Percentiles rank a stretch among this genome's conserved stretches.
Conservation (phyloP, 2,888 invertebrate species). For the Slavum lentiscoides region DNA sequence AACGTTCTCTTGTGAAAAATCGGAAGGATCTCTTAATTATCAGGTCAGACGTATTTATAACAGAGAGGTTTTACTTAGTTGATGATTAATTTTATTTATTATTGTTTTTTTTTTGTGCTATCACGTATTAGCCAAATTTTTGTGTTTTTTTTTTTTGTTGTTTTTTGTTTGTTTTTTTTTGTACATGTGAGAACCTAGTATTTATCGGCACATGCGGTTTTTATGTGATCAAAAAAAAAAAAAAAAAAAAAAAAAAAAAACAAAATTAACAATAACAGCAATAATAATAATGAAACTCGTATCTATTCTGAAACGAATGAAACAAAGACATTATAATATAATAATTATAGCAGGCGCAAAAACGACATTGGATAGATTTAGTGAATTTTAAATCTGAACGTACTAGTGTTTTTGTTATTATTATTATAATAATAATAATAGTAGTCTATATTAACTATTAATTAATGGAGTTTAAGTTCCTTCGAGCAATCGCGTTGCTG, state of each 20-base stretch:
- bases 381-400: slow-evolving; percentile 9
- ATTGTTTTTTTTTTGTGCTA: slow-evolving; percentile 24
- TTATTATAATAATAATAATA: slow-evolving; percentile 3
- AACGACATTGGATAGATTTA: slow-evolving; percentile 12
- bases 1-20: slow-evolving; percentile 47
- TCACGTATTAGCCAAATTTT: slow-evolving; percentile 29
- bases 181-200: slow-evolving; percentile 8
- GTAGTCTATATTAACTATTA: slow-evolving; percentile 37
- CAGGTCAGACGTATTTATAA: slow-evolving; percentile 52
- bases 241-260: background rate
- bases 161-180: slow-evolving; percentile 30
- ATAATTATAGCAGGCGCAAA: background rate
- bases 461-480: slow-evolving; percentile 53
- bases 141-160: slow-evolving; percentile 24
- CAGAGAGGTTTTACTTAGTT: slow-evolving; percentile 40
- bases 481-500: slow-evolving; percentile 51
- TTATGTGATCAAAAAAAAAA: slow-evolving; percentile 1
- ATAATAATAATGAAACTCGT: background rate
- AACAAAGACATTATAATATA: background rate
- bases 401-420: slow-evolving; percentile 23
- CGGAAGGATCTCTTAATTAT: slow-evolving; percentile 49
- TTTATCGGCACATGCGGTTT: slow-evolving; percentile 29
- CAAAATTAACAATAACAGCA: no score
- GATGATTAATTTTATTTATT: slow-evolving; percentile 12
- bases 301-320: background rate